These are phyloP conservation scores for Cladorhizidae sp. DNA, from an alignment of 37 sponge, comb jelly and placozoan genomes.

Conservation along the genomic window DNA sequence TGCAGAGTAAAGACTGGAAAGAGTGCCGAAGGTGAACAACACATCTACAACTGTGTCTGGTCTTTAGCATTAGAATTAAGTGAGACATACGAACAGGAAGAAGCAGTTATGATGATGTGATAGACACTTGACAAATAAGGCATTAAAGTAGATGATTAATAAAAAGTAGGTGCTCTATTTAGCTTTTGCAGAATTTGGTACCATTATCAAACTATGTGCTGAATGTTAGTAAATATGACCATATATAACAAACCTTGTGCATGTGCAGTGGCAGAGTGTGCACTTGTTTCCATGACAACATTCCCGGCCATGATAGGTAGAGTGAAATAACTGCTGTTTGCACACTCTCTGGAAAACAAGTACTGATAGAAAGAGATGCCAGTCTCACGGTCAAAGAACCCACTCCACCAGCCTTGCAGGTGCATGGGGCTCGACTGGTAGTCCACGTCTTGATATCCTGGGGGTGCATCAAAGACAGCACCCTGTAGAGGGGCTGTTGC, in stretches of 20 bases:
- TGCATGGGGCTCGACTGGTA: slow-evolving; percentile 34
- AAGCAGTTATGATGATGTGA: neutral
- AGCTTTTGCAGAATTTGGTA: too few species aligned
- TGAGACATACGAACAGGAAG: too few species aligned
- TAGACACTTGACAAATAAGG: too few species aligned
- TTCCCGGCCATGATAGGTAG: slow-evolving; percentile 14
- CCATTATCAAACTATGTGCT: neutral
- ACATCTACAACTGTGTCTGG: too few species aligned
- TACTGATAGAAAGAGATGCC: slow-evolving; percentile 67
- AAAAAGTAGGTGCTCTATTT: too few species aligned
- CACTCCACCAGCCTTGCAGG: slow-evolving; percentile 62
- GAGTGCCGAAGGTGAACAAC: too few species aligned
- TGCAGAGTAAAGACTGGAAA: too few species aligned
- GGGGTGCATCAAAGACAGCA: slow-evolving; percentile 59
- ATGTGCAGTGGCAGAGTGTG: slow-evolving; percentile 34
- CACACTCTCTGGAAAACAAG: slow-evolving; percentile 38
- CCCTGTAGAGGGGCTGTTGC: slow-evolving; percentile 78
- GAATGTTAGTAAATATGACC: neutral
- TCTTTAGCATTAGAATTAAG: too few species aligned
- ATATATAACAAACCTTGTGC: slow-evolving; percentile 21
- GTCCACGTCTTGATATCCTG: slow-evolving; percentile 52
- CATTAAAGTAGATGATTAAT: too few species aligned
- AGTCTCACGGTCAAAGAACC: slow-evolving; percentile 84
- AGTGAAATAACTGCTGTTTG: slow-evolving; percentile 27
- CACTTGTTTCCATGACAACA: slow-evolving; percentile 27